Percentiles rank a stretch among this genome's conserved stretches.
Evolutionary conservation across 2,797 vertebrate genomes (phyloP).

Genomic region (Chelmon rostratus): DNA sequence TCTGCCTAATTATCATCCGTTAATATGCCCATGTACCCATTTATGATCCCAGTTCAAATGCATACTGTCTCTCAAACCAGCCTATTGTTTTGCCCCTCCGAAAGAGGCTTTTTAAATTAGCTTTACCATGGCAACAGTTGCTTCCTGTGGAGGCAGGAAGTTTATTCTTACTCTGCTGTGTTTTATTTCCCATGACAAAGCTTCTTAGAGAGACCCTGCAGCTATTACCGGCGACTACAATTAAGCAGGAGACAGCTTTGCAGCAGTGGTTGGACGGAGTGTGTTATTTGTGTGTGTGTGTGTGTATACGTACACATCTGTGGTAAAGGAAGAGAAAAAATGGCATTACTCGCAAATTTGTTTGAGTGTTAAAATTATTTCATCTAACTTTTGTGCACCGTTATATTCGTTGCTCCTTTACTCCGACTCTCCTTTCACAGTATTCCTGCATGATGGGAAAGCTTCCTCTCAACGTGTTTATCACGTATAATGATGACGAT

Average conservation of each 20-base stretch:
- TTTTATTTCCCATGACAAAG: constrained; percentile 79
- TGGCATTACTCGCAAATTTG: neutral
- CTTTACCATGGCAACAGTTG: constrained; percentile 69
- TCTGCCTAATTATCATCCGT: constrained; percentile 9
- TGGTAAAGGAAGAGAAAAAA: neutral
- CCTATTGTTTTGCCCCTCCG: constrained; percentile 38
- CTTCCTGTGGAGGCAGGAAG: constrained; percentile 75
- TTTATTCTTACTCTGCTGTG: constrained; percentile 73
- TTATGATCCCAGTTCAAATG: constrained; percentile 23
- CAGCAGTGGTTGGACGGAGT: constrained; percentile 48
- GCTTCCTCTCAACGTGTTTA: constrained; percentile 10
- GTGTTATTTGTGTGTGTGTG: constrained; percentile 12
- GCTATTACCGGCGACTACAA: constrained; percentile 69
- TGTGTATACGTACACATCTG: constrained; percentile 7
- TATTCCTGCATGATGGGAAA: constrained; percentile 12
- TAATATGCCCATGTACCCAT: constrained; percentile 22
- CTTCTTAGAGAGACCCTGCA: constrained; percentile 60
- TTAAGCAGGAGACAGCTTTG: constrained; percentile 62
- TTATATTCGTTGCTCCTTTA: neutral
- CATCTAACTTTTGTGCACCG: constrained; percentile 22
- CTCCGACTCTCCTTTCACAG: neutral
- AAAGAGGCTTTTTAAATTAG: constrained; percentile 58
- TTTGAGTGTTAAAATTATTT: neutral
- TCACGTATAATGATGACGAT: constrained; percentile 31
- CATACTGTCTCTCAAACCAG: constrained; percentile 23